Evolutionary conservation across 1,140 invertebrate species (phyloP).

Genomic region (Panagrolaimus sp.): DNA sequence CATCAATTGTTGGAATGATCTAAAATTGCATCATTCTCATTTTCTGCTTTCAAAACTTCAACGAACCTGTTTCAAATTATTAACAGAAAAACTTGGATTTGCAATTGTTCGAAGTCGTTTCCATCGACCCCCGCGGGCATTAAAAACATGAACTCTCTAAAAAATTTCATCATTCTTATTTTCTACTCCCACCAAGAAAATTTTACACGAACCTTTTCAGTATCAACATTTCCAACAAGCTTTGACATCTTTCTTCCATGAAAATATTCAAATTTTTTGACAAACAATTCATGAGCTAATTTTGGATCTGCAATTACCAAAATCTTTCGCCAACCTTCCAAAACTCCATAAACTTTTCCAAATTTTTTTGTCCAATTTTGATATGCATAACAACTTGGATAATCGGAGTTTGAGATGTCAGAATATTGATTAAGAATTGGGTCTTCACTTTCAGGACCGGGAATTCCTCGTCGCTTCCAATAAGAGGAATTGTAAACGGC

Average conservation of each 20-base stretch:
- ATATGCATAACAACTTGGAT: conserved; percentile 25
- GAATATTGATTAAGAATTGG: neutral
- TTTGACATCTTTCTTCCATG: conserved; percentile 60
- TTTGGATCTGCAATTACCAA: conserved; percentile 61
- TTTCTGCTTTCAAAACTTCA: no score
- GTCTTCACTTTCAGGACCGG: neutral
- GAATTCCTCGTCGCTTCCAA: neutral
- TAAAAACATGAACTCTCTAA: conserved; percentile 43
- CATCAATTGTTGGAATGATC: conserved; percentile 50
- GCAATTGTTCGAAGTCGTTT: conserved; percentile 61
- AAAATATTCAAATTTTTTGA: conserved; percentile 63
- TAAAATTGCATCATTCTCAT: conserved; percentile 25
- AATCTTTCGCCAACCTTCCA: conserved; percentile 53
- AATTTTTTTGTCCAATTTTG: conserved; percentile 60
- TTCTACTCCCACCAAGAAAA: no score
- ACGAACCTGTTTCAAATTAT: neutral
- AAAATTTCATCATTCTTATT: no score
- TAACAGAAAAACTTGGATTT: neutral
- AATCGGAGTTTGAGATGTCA: neutral
- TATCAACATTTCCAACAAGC: conserved; percentile 32
- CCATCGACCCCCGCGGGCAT: conserved; percentile 57
- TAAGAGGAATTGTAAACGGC: neutral
- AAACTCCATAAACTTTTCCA: conserved; percentile 61
- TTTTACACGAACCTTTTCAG: no score
- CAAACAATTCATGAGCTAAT: conserved; percentile 61